Percentiles rank a stretch among this genome's conserved stretches.
These are phyloP conservation scores for Suillia variegata DNA, from an alignment of 2,888 invertebrate genomes.

Conservation along the genomic window DNA sequence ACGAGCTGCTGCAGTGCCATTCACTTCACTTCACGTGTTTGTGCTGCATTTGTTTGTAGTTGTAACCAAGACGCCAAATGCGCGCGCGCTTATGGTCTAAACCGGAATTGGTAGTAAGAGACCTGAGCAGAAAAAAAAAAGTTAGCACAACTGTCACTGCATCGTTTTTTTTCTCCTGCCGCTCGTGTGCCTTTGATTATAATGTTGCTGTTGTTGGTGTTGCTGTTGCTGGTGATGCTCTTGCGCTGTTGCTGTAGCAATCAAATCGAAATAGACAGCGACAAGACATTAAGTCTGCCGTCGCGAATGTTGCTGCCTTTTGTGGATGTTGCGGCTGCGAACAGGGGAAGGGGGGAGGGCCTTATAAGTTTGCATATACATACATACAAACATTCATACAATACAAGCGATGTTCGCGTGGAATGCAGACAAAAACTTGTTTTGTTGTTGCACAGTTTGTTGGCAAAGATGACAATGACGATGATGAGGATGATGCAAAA, in stretches of 20 bases:
- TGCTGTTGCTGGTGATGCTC: background rate
- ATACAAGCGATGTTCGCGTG: background rate
- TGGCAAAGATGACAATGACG: too few species aligned
- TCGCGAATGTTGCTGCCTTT: too few species aligned
- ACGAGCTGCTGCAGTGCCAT: background rate
- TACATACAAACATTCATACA: background rate
- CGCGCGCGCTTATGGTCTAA: background rate
- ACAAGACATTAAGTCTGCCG: slow-evolving; percentile 2
- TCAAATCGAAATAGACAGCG: background rate
- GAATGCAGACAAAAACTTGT: background rate
- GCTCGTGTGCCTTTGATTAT: too few species aligned
- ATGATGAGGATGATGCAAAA: too few species aligned
- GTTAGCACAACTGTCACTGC: background rate
- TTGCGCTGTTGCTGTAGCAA: too few species aligned
- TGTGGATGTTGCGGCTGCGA: too few species aligned
- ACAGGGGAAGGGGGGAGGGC: too few species aligned
- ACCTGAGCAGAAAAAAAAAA: background rate
- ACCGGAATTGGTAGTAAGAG: background rate
- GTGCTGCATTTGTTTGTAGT: background rate
- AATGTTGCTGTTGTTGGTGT: background rate
- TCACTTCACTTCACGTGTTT: slow-evolving; percentile 4
- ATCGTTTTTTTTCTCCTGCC: background rate
- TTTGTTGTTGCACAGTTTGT: too few species aligned
- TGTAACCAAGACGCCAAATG: too few species aligned
- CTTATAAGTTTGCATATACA: too few species aligned